Percentiles rank a stretch among this genome's conserved stretches.
These are phyloP conservation scores for Leptodactylus fallax DNA, from an alignment of 2,797 vertebrate species.

Conservation along the genomic window DNA sequence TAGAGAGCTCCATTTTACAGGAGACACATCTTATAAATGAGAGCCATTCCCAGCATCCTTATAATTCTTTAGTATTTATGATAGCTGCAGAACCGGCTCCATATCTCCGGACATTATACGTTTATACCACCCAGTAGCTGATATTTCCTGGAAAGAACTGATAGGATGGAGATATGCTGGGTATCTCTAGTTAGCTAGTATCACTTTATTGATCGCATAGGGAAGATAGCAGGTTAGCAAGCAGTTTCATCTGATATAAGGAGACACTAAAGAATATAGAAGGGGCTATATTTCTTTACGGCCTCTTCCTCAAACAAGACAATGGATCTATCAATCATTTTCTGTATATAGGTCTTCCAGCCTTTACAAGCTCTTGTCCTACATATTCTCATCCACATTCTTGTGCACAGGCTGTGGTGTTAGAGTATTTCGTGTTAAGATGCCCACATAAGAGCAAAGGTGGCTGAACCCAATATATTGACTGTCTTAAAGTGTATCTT, in stretches of 20 bases:
- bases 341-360: not conserved
- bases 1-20: slow-evolving; percentile 41
- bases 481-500: no score
- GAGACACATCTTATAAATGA: slow-evolving; percentile 51
- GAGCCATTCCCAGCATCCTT: slow-evolving; percentile 42
- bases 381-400: not conserved
- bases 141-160: slow-evolving; percentile 40
- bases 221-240: slow-evolving; percentile 11
- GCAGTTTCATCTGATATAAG: not conserved
- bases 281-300: not conserved
- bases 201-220: slow-evolving; percentile 29
- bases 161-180: slow-evolving; percentile 11
- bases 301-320: not conserved
- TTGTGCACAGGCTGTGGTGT: not conserved
- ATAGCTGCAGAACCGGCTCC: slow-evolving; percentile 21
- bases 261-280: not conserved
- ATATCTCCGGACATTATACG: slow-evolving; percentile 13
- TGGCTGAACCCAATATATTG: no score
- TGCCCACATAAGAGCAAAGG: no score
- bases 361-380: not conserved
- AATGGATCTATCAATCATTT: not conserved
- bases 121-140: slow-evolving; percentile 7
- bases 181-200: slow-evolving; percentile 19
- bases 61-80: slow-evolving; percentile 59
- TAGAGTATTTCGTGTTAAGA: no score